phyloP scores from a whole-genome alignment of 2,888 invertebrate species.

The Craniophora ligustri region DNA sequence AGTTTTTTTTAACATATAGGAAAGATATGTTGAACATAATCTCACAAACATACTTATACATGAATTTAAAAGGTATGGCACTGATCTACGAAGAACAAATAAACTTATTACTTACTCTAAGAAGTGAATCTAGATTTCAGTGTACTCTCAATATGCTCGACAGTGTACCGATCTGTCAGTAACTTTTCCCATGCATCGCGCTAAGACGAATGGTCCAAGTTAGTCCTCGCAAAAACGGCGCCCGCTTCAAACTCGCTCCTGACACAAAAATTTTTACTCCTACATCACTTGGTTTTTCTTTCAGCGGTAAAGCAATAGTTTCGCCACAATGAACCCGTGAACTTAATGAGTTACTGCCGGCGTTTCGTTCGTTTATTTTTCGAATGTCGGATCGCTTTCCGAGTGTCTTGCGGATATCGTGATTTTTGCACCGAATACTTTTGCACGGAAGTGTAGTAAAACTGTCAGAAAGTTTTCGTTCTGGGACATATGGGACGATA shows the following conservation, averaged over 20 bases:
- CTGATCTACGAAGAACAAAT: no score
- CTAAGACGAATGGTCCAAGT: constrained; percentile 84
- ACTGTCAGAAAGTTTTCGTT: background rate
- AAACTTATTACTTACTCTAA: no score
- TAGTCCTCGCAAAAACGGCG: constrained; percentile 75
- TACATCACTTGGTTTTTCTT: constrained; percentile 54
- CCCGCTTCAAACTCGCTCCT: constrained; percentile 46
- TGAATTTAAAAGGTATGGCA: no score
- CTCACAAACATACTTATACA: no score
- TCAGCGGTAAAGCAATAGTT: constrained; percentile 30
- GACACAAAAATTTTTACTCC: constrained; percentile 54
- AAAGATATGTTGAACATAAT: no score
- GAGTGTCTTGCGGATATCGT: background rate
- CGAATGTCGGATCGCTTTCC: background rate
- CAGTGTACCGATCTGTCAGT: constrained; percentile 78
- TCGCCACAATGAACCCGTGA: constrained; percentile 38
- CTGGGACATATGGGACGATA: background rate
- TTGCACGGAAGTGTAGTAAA: background rate
- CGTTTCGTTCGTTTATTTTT: constrained; percentile 23
- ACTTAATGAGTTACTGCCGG: constrained; percentile 45
- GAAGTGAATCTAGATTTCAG: no score
- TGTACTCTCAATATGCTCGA: constrained; percentile 41
- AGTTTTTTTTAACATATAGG: no score
- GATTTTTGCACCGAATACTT: background rate
- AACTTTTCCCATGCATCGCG: constrained; percentile 83